Conservation (phyloP, 1,140 invertebrate genomes). For the Drosophila gunungcola region DNA sequence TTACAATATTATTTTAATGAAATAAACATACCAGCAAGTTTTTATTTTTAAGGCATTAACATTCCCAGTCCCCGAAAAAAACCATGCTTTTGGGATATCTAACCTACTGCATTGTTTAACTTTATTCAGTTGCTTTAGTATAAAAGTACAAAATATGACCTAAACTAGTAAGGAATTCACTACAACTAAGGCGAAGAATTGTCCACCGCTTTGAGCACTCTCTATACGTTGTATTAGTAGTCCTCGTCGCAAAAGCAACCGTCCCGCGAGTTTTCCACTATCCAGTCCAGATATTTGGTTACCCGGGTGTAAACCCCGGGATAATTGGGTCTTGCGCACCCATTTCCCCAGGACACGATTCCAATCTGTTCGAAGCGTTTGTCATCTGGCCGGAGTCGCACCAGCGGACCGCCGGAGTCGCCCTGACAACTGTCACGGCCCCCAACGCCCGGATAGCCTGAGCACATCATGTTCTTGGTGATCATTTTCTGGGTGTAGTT, state of each 20-base stretch:
- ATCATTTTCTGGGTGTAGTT: constrained; percentile 92
- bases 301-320: constrained; percentile 93
- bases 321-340: constrained; percentile 90
- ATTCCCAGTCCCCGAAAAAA: neutral
- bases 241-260: constrained; percentile 89
- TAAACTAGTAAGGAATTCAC: constrained; percentile 47
- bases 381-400: constrained; percentile 89
- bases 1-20: too few relatives aligned
- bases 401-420: constrained; percentile 95
- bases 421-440: constrained; percentile 95
- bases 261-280: constrained; percentile 89
- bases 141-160: constrained; percentile 54
- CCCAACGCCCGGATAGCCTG: constrained; percentile 90
- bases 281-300: constrained; percentile 91
- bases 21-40: too few relatives aligned
- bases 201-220: constrained; percentile 9
- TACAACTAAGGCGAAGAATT: constrained; percentile 55
- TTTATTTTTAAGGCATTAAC: too few relatives aligned
- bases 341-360: constrained; percentile 88
- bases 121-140: constrained; percentile 69
- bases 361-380: constrained; percentile 92
- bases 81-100: constrained; percentile 14
- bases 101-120: constrained; percentile 56
- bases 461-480: constrained; percentile 94
- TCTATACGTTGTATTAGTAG: constrained; percentile 39